Base-by-base conservation (phyloP, 2,113 vertebrate genomes). In the Dicrurus megarhynchus region DNA sequence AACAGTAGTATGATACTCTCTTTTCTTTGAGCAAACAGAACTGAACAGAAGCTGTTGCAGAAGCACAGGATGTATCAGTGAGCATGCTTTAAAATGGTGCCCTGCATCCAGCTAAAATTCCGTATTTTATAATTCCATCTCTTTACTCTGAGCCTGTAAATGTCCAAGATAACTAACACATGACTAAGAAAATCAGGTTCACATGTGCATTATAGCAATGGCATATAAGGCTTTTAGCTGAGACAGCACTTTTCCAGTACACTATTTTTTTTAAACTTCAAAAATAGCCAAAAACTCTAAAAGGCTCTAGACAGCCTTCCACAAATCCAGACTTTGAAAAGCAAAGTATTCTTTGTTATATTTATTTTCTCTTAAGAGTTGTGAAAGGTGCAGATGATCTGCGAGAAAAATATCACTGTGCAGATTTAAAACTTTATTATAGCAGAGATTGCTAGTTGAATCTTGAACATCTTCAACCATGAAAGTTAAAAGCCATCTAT, bases 31-130 rank as follows among this genome's bases (percentile, higher is more conserved):
- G 47, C 95, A 93, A 75, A 98, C 56, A 69, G 68, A 69, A 67
- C 53, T 68, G 23, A 97, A 97, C 18, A 98, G 86, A 49, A 97
- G 90, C 98, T 98, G 93, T 92, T 33, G 74, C 44, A 56, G 69
- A 91, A 95, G 80, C 64, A 96, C 16, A 90, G 26, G 7, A 87
- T 28, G 1, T 8, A 78, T 47, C 21, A 84, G 42, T 47, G 69
- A 82, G 17, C 11, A 65, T 24, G 33, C 46, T 78, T 78, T 55
- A 80, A 95, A 68, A 23, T 10, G 1, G 24, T 37, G 74, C 16
- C 22, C 42, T 49, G 9, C 15, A 57, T 24, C 47, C 74, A 59
- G n/a, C n/a, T 69, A 61, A 56, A 69, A 56, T 11, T 30, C 4
- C 1, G 0, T 46, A 46, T 53, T 74, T 82, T 44, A 10, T n/a